A percentile compares a stretch with the other conserved stretches of the same genome.
Evolutionary conservation across 2,113 vertebrate genomes (phyloP).

Genomic region (pig (Sus scrofa)): DNA sequence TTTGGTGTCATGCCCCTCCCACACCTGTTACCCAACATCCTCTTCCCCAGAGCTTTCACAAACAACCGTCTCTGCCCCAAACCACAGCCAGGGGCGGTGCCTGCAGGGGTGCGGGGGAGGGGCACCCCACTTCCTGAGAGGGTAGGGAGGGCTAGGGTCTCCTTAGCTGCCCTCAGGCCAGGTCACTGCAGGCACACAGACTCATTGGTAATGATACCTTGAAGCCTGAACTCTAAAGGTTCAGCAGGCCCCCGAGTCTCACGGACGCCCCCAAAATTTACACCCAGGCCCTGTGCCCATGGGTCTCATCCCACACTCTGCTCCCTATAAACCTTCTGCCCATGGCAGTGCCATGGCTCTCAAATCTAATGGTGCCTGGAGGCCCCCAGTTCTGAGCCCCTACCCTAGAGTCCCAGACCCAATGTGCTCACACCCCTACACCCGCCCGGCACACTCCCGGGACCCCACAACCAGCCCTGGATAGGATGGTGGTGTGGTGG

Average conservation of each 20-base stretch:
- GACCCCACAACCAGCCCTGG: neutral
- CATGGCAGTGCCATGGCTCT: too few relatives aligned
- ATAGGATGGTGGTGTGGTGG: neutral
- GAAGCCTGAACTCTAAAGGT: fast-evolving
- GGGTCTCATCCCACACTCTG: fast-evolving
- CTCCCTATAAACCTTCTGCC: neutral
- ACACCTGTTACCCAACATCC: conserved; percentile 83
- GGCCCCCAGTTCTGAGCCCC: neutral
- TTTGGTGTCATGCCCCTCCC: conserved; percentile 59
- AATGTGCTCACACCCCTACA: fast-evolving
- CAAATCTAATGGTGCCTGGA: fast-evolving
- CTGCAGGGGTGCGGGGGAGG: neutral
- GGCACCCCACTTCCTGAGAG: conserved; percentile 66
- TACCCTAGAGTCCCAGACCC: neutral
- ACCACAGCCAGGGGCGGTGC: conserved; percentile 78
- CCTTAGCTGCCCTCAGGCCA: too few relatives aligned
- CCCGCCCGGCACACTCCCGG: neutral
- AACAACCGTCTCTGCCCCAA: conserved; percentile 75
- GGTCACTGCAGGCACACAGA: neutral
- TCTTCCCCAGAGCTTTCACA: conserved; percentile 72
- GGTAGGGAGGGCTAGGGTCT: neutral
- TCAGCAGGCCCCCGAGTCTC: neutral
- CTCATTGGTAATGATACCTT: neutral
- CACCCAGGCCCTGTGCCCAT: fast-evolving
- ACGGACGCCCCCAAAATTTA: neutral